Conservation (phyloP, 2,797 vertebrate species). For the Gobionotothen gibberifrons region DNA sequence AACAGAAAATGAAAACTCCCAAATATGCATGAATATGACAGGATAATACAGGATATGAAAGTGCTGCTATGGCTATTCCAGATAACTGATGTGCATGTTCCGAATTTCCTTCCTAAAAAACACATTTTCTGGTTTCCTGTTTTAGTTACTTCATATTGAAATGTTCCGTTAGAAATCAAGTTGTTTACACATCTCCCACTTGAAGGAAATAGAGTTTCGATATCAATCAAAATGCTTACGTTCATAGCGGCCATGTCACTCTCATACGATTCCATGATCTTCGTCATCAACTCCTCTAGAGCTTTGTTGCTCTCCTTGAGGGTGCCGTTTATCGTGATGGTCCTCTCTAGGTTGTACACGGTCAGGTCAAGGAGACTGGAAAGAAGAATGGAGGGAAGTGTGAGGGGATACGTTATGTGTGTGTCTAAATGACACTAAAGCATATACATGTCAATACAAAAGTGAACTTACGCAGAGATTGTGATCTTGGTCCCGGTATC, state of each 20-base stretch:
- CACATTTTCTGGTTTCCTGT: neutral
- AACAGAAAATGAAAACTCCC: too few relatives aligned
- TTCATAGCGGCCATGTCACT: constrained; percentile 99
- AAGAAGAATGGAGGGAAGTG: neutral
- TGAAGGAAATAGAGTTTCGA: neutral
- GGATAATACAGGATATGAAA: constrained; percentile 7
- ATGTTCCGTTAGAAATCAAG: neutral
- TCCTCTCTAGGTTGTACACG: constrained; percentile 96
- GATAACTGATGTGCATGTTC: neutral
- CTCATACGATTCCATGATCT: constrained; percentile 97
- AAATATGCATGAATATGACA: neutral
- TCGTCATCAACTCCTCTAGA: constrained; percentile 98
- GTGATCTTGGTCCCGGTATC: constrained; percentile 99
- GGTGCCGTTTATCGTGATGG: constrained; percentile 94
- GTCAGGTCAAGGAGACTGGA: constrained; percentile 95
- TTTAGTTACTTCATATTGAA: neutral
- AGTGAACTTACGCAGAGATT: constrained; percentile 93
- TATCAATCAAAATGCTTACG: constrained; percentile 80
- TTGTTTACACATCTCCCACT: neutral
- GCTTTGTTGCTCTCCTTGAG: constrained; percentile 92
- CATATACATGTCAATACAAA: neutral
- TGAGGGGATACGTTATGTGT: neutral
- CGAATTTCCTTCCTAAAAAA: neutral
- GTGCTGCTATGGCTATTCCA: neutral
- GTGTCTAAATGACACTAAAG: neutral